Evolutionary conservation across 2,888 invertebrate species (phyloP).

Genomic region (Lottia gigantea): DNA sequence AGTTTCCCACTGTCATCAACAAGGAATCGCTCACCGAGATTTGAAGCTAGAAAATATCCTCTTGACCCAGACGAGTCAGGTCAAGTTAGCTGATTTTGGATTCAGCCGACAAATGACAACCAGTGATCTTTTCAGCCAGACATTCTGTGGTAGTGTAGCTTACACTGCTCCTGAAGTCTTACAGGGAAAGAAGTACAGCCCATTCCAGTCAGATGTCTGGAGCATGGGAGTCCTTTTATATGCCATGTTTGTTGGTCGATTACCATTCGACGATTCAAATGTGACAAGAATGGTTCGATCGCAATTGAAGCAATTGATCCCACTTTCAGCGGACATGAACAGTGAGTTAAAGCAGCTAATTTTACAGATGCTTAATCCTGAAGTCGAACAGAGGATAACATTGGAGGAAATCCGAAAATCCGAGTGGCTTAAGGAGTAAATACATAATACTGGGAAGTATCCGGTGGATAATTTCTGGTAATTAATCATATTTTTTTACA

Average conservation of each 20-base stretch:
- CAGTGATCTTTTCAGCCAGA: background rate
- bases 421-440: background rate
- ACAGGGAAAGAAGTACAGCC: constrained; percentile 1
- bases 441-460: background rate
- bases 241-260: background rate
- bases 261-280: constrained; percentile 7
- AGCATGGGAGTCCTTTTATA: background rate
- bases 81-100: constrained; percentile 8
- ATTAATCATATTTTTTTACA: background rate
- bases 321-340: background rate
- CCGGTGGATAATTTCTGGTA: constrained; percentile 7
- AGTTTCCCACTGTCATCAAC: constrained; percentile 3
- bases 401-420: constrained; percentile 1
- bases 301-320: constrained; percentile 1
- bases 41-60: constrained; percentile 1
- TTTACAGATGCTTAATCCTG: background rate
- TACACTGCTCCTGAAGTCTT: constrained; percentile 9
- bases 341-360: background rate
- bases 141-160: constrained; percentile 6
- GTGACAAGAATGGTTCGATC: background rate
- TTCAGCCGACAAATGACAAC: constrained; percentile 7
- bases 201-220: background rate
- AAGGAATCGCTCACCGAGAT: constrained; percentile 3
- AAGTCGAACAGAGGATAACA: background rate
- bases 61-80: background rate